phyloP scores from a whole-genome alignment of 2,797 vertebrate genomes.

The Alca torda region DNA sequence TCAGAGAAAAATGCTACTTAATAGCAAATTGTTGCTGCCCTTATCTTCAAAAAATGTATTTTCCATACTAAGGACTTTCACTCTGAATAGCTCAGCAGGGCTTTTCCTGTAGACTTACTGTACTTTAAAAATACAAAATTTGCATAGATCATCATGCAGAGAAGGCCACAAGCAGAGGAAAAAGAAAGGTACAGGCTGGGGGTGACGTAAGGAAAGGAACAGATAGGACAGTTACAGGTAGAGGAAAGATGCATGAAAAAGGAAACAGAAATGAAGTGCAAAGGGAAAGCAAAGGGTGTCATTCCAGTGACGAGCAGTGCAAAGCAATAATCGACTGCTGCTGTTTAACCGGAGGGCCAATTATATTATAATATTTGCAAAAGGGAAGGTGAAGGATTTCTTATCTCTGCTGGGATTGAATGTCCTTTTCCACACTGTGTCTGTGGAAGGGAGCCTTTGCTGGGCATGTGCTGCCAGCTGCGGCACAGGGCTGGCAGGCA shows the following conservation, averaged over 20 bases:
- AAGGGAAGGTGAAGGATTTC: background rate
- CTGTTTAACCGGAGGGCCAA: background rate
- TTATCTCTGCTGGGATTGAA: background rate
- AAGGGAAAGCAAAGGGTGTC: background rate
- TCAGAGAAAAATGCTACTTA: background rate
- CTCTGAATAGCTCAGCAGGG: background rate
- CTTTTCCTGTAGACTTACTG: background rate
- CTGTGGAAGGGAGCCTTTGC: background rate
- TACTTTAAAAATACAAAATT: background rate
- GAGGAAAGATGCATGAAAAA: background rate
- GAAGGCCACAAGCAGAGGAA: background rate
- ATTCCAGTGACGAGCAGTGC: background rate
- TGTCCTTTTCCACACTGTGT: background rate
- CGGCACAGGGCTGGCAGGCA: background rate
- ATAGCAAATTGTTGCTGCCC: background rate
- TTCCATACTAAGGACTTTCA: background rate
- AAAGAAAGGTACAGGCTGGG: background rate
- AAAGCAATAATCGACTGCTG: background rate
- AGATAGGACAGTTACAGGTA: background rate
- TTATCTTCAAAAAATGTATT: background rate
- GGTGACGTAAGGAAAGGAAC: background rate
- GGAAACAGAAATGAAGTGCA: background rate
- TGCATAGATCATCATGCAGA: background rate
- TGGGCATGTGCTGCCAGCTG: background rate
- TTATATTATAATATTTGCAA: background rate